Conservation (phyloP, 1,140 invertebrate species). For the Episyrphus balteatus region DNA sequence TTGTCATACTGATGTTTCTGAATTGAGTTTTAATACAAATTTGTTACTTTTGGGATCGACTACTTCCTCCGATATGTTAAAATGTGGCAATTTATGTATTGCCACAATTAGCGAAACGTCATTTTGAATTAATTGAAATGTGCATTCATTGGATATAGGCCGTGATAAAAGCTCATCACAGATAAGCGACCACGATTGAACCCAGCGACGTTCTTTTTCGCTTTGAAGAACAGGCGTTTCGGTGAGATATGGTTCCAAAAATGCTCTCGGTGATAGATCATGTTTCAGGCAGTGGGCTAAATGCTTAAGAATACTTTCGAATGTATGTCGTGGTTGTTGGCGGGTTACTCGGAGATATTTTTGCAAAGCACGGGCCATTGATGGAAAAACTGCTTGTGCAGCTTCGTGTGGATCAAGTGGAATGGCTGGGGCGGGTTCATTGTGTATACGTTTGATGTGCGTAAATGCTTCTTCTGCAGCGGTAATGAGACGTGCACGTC, state of each 20-base stretch:
- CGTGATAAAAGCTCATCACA: constrained; percentile 82
- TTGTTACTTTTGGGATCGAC: constrained; percentile 92
- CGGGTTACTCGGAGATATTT: constrained; percentile 91
- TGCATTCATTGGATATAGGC: constrained; percentile 64
- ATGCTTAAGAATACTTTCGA: constrained; percentile 79
- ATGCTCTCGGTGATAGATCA: constrained; percentile 85
- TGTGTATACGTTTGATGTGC: constrained; percentile 76
- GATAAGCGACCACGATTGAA: constrained; percentile 87
- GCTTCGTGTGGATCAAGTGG: constrained; percentile 90
- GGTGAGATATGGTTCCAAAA: constrained; percentile 78
- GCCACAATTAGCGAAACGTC: constrained; percentile 85
- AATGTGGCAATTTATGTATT: constrained; percentile 77
- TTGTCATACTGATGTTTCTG: constrained; percentile 88
- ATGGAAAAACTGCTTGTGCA: constrained; percentile 93
- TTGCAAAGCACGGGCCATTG: constrained; percentile 86
- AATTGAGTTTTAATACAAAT: constrained; percentile 88
- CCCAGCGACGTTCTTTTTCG: constrained; percentile 60
- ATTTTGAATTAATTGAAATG: constrained; percentile 87
- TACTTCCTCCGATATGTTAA: constrained; percentile 88
- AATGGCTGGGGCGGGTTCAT: constrained; percentile 48
- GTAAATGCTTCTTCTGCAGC: constrained; percentile 96
- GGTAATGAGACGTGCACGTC: constrained; percentile 75
- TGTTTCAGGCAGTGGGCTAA: constrained; percentile 82
- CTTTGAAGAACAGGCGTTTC: constrained; percentile 68
- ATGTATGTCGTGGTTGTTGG: constrained; percentile 89